Evolutionary conservation across 37 sponge, comb jelly and placozoan species (phyloP).

Genomic region (Corticium candelabrum): DNA sequence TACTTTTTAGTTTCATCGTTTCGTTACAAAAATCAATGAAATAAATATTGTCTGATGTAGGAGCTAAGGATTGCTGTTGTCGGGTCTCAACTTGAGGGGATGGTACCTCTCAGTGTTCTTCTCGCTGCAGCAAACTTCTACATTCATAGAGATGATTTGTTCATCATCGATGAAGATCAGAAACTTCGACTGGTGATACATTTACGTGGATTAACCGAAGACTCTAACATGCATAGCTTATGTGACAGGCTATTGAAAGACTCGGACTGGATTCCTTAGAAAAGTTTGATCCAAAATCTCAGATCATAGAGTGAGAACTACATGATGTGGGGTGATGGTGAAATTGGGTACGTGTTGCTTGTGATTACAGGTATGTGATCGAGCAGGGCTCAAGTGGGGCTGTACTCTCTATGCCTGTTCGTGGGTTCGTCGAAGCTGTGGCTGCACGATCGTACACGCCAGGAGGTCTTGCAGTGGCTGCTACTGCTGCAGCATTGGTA

Average conservation of each 20-base stretch:
- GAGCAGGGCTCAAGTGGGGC: slow-evolving; percentile 50
- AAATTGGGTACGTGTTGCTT: no score
- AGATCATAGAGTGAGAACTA: slow-evolving; percentile 69
- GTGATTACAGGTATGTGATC: slow-evolving; percentile 43
- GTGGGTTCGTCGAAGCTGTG: slow-evolving; percentile 60
- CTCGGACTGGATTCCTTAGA: slow-evolving; percentile 78
- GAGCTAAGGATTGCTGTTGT: background rate
- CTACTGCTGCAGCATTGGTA: slow-evolving; percentile 66
- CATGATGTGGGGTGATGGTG: background rate
- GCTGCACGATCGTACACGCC: slow-evolving; percentile 63
- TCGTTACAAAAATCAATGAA: no score
- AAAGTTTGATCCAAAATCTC: slow-evolving; percentile 66
- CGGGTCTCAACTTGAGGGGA: slow-evolving; percentile 80
- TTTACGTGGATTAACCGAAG: no score
- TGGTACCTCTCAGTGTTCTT: slow-evolving; percentile 67
- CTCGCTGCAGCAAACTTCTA: slow-evolving; percentile 78
- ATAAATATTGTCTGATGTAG: no score
- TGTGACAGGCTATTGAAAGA: slow-evolving; percentile 40
- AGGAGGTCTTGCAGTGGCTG: slow-evolving; percentile 84
- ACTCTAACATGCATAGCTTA: no score
- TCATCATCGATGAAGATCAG: slow-evolving; percentile 74
- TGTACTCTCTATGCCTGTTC: slow-evolving; percentile 48
- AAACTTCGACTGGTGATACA: slow-evolving; percentile 56
- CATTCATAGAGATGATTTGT: slow-evolving; percentile 83
- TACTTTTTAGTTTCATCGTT: no score